These are phyloP conservation scores for Bufo bufo DNA, from an alignment of 2,113 vertebrate genomes.

Conservation along the genomic window DNA sequence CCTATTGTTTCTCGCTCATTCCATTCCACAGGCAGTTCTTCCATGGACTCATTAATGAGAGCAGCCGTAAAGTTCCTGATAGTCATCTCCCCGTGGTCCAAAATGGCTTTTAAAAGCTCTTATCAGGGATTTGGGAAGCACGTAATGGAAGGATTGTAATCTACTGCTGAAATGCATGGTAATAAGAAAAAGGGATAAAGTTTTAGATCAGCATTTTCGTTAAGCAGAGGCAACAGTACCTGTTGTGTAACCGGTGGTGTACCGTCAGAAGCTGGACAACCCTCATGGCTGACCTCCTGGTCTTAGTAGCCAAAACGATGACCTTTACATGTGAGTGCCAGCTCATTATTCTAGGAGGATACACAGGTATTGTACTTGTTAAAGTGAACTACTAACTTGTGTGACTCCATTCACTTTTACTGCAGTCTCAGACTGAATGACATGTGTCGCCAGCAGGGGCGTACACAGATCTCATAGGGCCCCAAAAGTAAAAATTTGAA, in stretches of 20 bases:
- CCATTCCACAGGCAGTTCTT: neutral
- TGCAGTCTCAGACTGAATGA: too few species aligned
- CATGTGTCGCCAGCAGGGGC: too few species aligned
- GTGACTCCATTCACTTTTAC: too few species aligned
- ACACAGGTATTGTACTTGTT: too few species aligned
- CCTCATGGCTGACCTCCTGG: neutral
- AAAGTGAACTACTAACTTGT: too few species aligned
- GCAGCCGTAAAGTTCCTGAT: conserved; percentile 22
- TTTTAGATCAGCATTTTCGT: neutral
- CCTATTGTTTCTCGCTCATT: conserved; percentile 5
- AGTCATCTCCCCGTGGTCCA: conserved; percentile 5
- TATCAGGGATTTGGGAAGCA: conserved; percentile 47
- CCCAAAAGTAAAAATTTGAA: too few species aligned
- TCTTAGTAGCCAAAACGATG: neutral
- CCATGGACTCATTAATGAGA: conserved; percentile 36
- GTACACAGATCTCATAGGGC: too few species aligned
- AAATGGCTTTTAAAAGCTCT: conserved; percentile 34
- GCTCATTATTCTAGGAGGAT: neutral
- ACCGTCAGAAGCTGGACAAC: neutral
- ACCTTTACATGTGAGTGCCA: neutral
- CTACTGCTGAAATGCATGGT: conserved; percentile 23
- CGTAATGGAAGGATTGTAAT: conserved; percentile 46
- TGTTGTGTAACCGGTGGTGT: neutral
- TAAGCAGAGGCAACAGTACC: neutral
- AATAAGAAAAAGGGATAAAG: neutral